phyloP scores from a whole-genome alignment of 35 echinoderm and acorn worm genomes.

The Holothuria glaberrima region DNA sequence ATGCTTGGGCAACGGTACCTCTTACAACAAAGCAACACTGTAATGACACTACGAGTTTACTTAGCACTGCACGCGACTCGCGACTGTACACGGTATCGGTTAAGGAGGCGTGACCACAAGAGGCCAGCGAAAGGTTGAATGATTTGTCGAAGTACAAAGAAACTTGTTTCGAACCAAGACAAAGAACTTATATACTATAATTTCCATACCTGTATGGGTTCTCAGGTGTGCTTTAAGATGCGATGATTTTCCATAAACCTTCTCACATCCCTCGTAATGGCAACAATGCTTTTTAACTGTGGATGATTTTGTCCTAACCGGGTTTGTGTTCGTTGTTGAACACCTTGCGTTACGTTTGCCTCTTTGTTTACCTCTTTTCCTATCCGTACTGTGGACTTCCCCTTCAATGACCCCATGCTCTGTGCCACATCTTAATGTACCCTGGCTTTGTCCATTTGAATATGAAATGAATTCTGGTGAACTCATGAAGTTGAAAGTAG shows the following conservation, averaged over 20 bases:
- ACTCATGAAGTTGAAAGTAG: conserved; percentile 72
- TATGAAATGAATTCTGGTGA: conserved; percentile 25
- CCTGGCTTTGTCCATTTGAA: too few species aligned
- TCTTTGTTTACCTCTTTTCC: conserved; percentile 36
- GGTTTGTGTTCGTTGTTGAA: conserved; percentile 1
- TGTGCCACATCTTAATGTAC: background rate
- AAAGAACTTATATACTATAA: conserved; percentile 28
- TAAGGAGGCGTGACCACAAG: conserved; percentile 45
- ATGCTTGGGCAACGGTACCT: too few species aligned
- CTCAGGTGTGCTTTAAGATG: conserved; percentile 96
- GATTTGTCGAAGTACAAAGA: conserved; percentile 20
- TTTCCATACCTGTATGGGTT: conserved; percentile 94
- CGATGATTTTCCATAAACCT: conserved; percentile 98
- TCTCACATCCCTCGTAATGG: conserved; percentile 85
- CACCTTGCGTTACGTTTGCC: conserved; percentile 26
- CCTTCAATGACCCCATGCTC: too few species aligned
- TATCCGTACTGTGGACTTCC: background rate
- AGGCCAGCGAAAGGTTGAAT: conserved; percentile 40
- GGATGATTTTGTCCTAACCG: conserved; percentile 17
- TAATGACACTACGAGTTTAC: too few species aligned
- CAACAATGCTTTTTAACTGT: conserved; percentile 91
- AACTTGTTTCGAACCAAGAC: background rate
- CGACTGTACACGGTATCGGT: too few species aligned
- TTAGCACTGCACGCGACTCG: too few species aligned
- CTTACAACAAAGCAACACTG: too few species aligned